These are phyloP conservation scores for Malurus cyaneus DNA, from an alignment of 2,113 vertebrate genomes.

Conservation along the genomic window DNA sequence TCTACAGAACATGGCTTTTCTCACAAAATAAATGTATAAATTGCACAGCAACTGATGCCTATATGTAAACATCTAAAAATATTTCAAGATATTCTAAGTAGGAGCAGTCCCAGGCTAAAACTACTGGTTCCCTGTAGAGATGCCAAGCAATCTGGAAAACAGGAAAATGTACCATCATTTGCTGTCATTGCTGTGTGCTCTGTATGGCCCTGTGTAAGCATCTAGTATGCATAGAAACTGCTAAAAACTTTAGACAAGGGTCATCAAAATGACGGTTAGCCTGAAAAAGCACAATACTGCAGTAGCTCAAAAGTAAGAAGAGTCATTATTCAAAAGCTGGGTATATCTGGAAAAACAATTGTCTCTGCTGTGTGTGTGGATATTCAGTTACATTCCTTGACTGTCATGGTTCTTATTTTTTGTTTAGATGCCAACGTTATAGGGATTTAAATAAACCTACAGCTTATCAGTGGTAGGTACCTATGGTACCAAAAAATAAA, in stretches of 20 bases:
- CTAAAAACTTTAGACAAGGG: constrained; percentile 31
- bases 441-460: constrained; percentile 9
- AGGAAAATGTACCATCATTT: not conserved
- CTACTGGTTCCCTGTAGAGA: not conserved
- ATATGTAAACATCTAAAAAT: not conserved
- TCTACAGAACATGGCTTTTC: not conserved
- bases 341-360: not conserved
- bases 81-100: not conserved
- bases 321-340: not conserved
- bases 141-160: not conserved
- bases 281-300: constrained; percentile 7
- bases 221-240: not conserved
- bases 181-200: not conserved
- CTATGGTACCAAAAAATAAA: not conserved
- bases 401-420: not conserved
- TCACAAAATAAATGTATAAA: not conserved
- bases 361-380: not conserved
- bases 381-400: not conserved
- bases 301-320: not conserved
- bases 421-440: not conserved
- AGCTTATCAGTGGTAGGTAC: not conserved
- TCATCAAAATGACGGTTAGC: constrained; percentile 15
- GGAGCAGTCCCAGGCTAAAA: not conserved
- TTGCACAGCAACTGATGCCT: not conserved
- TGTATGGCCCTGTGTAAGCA: not conserved